Evolutionary conservation across 2,888 invertebrate genomes (phyloP).

Genomic region (Cheilosia grossa): DNA sequence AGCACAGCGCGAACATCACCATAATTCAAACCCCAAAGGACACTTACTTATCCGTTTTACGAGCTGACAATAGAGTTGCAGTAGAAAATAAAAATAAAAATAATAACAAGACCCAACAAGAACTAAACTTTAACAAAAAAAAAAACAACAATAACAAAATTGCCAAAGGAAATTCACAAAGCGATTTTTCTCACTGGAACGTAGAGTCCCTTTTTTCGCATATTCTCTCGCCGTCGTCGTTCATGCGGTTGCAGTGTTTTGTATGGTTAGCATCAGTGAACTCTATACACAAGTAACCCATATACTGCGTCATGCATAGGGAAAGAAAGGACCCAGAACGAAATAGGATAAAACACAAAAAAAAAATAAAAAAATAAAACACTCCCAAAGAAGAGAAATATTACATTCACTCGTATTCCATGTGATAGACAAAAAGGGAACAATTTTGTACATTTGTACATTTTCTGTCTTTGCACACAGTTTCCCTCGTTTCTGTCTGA

Average conservation of each 20-base stretch:
- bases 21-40: constrained; percentile 73
- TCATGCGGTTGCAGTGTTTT: constrained; percentile 33
- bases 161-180: constrained; percentile 72
- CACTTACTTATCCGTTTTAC: constrained; percentile 72
- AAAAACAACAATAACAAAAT: constrained; percentile 23
- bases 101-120: neutral
- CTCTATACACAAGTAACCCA: constrained; percentile 56
- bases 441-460: constrained; percentile 34
- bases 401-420: constrained; percentile 37
- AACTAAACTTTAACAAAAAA: neutral
- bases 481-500: constrained; percentile 16
- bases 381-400: constrained; percentile 27
- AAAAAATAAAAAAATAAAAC: constrained; percentile 20
- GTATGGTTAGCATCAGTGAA: constrained; percentile 48
- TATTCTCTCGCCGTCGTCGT: neutral
- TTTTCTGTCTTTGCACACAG: constrained; percentile 28
- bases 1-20: constrained; percentile 66
- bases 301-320: constrained; percentile 39
- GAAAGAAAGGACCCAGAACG: neutral
- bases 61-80: constrained; percentile 69
- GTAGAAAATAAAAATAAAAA: constrained; percentile 35
- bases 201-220: constrained; percentile 42
- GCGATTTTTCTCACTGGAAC: constrained; percentile 57
- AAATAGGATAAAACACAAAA: constrained; percentile 12
- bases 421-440: constrained; percentile 48